Conservation (phyloP, 2,888 invertebrate species). For the Pterostichus niger region DNA sequence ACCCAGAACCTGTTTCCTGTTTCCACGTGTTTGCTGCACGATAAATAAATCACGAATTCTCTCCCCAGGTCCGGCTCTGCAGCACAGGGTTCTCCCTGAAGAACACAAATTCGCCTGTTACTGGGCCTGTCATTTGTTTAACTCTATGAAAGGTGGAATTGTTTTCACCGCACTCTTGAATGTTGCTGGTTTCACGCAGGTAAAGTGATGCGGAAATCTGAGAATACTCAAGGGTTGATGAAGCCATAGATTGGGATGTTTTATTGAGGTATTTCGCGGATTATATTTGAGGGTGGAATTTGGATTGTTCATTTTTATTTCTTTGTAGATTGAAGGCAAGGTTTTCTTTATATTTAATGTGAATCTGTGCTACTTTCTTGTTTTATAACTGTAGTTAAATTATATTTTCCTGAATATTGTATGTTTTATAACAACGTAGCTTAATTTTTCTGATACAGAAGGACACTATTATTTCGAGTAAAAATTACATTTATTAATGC, state of each 20-base stretch:
- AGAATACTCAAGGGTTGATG: background rate
- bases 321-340: background rate
- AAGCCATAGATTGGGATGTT: background rate
- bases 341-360: too few relatives aligned
- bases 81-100: background rate
- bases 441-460: too few relatives aligned
- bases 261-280: conserved; percentile 25
- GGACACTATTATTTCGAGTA: too few relatives aligned
- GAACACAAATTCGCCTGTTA: conserved; percentile 7
- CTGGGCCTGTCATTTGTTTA: conserved; percentile 44
- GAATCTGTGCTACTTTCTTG: too few relatives aligned
- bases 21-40: conserved; percentile 26
- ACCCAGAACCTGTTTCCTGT: background rate
- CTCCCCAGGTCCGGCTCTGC: too few relatives aligned
- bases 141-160: conserved; percentile 40
- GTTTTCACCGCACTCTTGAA: conserved; percentile 10
- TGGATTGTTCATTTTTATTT: background rate
- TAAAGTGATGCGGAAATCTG: background rate
- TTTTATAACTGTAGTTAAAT: too few relatives aligned
- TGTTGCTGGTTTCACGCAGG: background rate
- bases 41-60: conserved; percentile 57
- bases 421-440: too few relatives aligned
- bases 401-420: too few relatives aligned
- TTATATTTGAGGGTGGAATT: conserved; percentile 1
- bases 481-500: too few relatives aligned